Conservation (phyloP, 2,113 vertebrate species). For the Leptobrachium leishanense region DNA sequence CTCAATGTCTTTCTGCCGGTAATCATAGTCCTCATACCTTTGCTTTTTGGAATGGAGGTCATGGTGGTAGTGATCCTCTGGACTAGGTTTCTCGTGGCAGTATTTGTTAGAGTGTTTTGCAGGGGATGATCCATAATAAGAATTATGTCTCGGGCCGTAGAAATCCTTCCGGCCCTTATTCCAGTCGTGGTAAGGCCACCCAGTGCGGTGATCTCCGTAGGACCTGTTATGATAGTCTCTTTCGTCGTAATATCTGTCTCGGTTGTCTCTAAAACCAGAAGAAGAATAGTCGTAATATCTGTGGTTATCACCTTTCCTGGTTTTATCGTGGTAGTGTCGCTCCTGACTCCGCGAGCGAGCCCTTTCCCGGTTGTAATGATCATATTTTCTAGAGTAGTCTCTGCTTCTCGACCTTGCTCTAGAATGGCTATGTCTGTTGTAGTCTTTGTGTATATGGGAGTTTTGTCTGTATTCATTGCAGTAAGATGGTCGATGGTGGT, state of each 20-base stretch:
- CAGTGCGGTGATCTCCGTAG: slow-evolving; percentile 59
- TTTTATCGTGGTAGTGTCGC: slow-evolving; percentile 62
- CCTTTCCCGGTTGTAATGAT: slow-evolving; percentile 54
- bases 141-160: slow-evolving; percentile 54
- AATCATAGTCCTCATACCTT: background rate
- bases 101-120: slow-evolving; percentile 47
- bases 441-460: slow-evolving; percentile 50
- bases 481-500: slow-evolving; percentile 48
- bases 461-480: slow-evolving; percentile 54
- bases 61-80: slow-evolving; percentile 21
- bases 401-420: slow-evolving; percentile 54
- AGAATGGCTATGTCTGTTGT: slow-evolving; percentile 62
- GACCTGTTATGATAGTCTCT: slow-evolving; percentile 60
- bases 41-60: slow-evolving; percentile 20
- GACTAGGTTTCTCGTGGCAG: slow-evolving; percentile 38
- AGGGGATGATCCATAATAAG: slow-evolving; percentile 25
- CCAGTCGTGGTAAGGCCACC: slow-evolving; percentile 57
- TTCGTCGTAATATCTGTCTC: slow-evolving; percentile 57
- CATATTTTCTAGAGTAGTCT: slow-evolving; percentile 64
- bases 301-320: slow-evolving; percentile 64
- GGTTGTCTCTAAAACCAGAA: slow-evolving; percentile 60
- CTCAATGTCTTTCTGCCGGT: background rate
- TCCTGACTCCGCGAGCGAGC: slow-evolving; percentile 70
- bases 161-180: slow-evolving; percentile 56
- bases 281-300: slow-evolving; percentile 64